A percentile compares a stretch with the other conserved stretches of the same genome.
Conservation (phyloP, 2,113 vertebrate genomes). For the Chamaea fasciata region DNA sequence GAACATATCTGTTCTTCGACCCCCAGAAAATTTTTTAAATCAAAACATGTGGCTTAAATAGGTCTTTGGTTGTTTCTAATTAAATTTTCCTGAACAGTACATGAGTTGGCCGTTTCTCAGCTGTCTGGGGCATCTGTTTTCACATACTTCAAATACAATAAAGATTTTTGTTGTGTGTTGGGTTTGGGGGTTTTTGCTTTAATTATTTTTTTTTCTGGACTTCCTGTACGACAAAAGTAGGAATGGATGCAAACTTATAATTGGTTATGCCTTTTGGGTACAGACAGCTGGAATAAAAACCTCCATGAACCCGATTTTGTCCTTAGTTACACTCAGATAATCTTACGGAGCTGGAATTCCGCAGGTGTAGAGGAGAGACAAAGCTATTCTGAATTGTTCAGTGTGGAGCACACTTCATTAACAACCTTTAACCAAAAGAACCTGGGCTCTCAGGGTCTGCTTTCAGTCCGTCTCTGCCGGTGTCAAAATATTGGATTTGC, state of each 20-base stretch:
- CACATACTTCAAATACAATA: conserved; percentile 8
- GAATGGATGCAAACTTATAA: not conserved
- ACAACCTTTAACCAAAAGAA: not conserved
- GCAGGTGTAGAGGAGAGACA: not conserved
- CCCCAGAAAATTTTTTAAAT: not conserved
- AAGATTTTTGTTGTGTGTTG: not conserved
- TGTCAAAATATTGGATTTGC: not conserved
- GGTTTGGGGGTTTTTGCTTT: not conserved
- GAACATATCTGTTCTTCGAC: not conserved
- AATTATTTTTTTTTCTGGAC: not conserved
- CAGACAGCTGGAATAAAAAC: not conserved
- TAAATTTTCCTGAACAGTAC: not conserved
- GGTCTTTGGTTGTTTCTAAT: not conserved
- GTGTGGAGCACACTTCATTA: not conserved
- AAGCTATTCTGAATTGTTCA: not conserved
- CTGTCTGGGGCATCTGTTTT: conserved; percentile 29
- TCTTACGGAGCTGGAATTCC: not conserved
- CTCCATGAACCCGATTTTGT: not conserved
- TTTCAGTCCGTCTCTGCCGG: not conserved
- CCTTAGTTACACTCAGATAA: not conserved
- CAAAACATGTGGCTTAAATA: not conserved
- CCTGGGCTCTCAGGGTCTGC: not conserved
- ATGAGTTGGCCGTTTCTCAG: conserved; percentile 13
- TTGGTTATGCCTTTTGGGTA: not conserved
- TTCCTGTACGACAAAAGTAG: not conserved